These are phyloP conservation scores for Cyclophora punctaria DNA, from an alignment of 2,888 invertebrate species.

Conservation along the genomic window DNA sequence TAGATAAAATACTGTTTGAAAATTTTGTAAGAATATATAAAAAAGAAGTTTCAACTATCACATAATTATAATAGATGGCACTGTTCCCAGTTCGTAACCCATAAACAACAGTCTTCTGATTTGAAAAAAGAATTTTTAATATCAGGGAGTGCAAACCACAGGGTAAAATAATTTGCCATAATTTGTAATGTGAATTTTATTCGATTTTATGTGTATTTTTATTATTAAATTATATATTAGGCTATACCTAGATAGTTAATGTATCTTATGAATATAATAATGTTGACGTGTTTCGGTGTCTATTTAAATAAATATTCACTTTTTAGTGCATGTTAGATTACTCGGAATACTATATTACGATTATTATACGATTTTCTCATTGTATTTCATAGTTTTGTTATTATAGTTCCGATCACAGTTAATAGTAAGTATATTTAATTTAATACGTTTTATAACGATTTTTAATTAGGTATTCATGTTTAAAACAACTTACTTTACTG, in stretches of 20 bases:
- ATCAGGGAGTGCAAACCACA: constrained; percentile 22
- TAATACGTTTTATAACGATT: no score
- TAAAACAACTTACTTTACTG: no score
- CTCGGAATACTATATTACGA: no score
- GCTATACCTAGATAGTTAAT: not conserved
- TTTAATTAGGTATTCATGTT: no score
- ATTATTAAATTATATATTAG: constrained; percentile 1
- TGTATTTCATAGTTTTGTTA: no score
- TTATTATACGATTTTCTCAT: no score
- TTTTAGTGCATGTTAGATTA: no score
- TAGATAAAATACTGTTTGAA: no score
- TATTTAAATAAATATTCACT: no score
- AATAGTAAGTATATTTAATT: no score
- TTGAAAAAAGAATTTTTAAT: constrained; percentile 3
- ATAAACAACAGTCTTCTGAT: not conserved
- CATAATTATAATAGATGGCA: no score
- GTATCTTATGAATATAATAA: constrained; percentile 8
- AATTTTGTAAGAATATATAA: not conserved
- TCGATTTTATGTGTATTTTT: not conserved
- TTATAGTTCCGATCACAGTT: no score
- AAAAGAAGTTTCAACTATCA: not conserved
- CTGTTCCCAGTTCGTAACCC: not conserved
- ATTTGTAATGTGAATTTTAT: not conserved
- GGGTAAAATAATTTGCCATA: constrained; percentile 27
- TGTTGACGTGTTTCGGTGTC: not conserved